Base-by-base conservation (phyloP, 2,113 vertebrate species). In the Natator depressus region DNA sequence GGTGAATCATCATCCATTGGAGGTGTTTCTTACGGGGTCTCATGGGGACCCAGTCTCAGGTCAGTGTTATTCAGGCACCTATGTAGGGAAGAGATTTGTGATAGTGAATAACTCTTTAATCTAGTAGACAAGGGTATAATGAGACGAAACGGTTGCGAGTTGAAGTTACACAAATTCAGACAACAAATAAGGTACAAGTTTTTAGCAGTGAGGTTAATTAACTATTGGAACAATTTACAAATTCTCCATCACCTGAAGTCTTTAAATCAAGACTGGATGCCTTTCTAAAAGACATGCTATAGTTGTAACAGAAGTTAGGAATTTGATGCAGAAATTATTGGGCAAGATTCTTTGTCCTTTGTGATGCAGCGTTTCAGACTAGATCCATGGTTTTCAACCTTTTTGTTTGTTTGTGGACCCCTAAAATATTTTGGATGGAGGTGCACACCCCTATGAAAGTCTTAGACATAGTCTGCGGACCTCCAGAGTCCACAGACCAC, bases 151-250 rank as follows among this genome's bases (percentile, higher is more conserved):
- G 17, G 27, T 57, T 89, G 50, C 80, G 92, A 93, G 91, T 47
- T 54, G 72, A 57, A 84, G 78, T 31, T 90, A 50, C 89, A 92
- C 91, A 80, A 88, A 88, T 84, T 91, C 72, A 87, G 88, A 91
- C 53, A 78, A 85, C 84, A 93, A 94, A 80, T 89, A 91, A 86
- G 82, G 76, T 29, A 51, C 29, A n/a, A 10, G 20, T 86, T 96
- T 62, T 93, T 84, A 94, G 57, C 72, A 84, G 42, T 54, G 75
- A 88, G 84, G 90, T 94, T 84, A 49, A 35, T 65, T 35, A 65
- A 65, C 13, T 31, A 1, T 83, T 87, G 0, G 1, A 55, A 62
- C 38, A 5, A 29, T 88, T 76, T 29, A 76, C 2, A n/a, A n/a
- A 7, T 83, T 91, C 29, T 42, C 24, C 65, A 8, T 80, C 54